Base-by-base conservation (phyloP, 2,113 vertebrate genomes). In the Mionectes macconnelli region DNA sequence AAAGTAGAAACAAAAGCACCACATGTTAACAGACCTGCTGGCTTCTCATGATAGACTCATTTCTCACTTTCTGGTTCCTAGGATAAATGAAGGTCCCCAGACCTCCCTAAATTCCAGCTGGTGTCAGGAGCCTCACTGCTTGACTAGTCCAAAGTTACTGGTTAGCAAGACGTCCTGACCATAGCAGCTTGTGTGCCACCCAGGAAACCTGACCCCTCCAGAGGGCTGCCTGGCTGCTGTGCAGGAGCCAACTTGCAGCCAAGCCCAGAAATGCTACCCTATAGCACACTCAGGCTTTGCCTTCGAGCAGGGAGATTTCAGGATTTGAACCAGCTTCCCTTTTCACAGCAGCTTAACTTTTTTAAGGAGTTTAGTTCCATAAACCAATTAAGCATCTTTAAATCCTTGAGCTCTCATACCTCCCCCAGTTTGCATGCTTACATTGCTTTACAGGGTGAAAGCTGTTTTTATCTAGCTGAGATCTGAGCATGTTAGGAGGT, bases 311-410 rank as follows among this genome's bases (percentile, higher is more conserved):
- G 72, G 45, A 76, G 82, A 66, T 68, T 1, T 10, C 31, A 35
- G 90, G 84, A 90, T 91, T 95, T 94, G 74, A 93, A 59, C 42
- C 73, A 81, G 83, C 76, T 96, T 96, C 73, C 69, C 39, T 92
- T 94, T 96, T 68, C 76, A 78, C 86, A 81, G 76, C 73, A 47
- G 93, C 86, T 96, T 95, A 97, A 84, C 47, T 49, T 52, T 94
- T 93, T 91, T 90, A 89, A 80, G 76, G 79, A 92, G 59, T 92
- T 97, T 92, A 97, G 80, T 77, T 95, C 77, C 49, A 24, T 94
- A 95, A 95, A 66, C 94, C 94, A 95, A 87, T 96, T 94, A 95
- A 89, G 69, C 37, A 47, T 91, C 87, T 84, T 89, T 81, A 84
- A 87, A 52, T 68, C 89, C 69, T 75, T 60, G 69, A 95, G 93